Evolutionary conservation across 2,888 invertebrate genomes (phyloP), one percentile per base, ranked within the genome.

Genomic region (Apeira syringaria): DNA sequence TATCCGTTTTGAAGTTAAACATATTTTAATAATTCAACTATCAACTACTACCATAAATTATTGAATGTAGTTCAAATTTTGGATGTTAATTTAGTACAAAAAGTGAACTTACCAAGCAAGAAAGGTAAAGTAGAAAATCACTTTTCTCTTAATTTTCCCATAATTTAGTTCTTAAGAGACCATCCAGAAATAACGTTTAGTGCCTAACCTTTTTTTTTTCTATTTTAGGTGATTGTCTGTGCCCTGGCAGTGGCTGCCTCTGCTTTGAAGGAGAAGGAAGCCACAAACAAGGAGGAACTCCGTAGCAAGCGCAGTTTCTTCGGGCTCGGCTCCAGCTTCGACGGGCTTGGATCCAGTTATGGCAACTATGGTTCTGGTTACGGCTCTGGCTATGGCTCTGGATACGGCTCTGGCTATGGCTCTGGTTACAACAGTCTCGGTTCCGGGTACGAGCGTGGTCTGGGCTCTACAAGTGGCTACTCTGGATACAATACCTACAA

Each of bases 281-380:
- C 10, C 8, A 41, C 33, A 7, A 30, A 52, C 32, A 65, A 63
- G 7, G 48, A 46, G 34, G 54, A 65, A 8, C 48, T 48, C 2
- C 76, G 75, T 2, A 59, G 57, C 20, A 79, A 78, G 61, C 74
- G 79, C 30, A 71, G 69, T 39, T 61, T 62, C 47, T 52, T 66
- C 39, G 64, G 61, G 10, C 56, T 56, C 8, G 56, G 55, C 15
- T 34, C 38, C 40, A 25, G 27, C 33, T 29, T 39, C 20, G 31
- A 15, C 13, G 37, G 29, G 33, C 38, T 34, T 32, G 41, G 53
- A 12, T 47, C 20, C 12, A 39, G 50, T 6, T 27, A 15, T 24
- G 27, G 44, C 24, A 29, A 44, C 18, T 15, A 34, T 6, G 31
- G 39, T 26, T 41, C 44, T 6, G 31, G 39, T 26, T 41, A 43